Base-by-base conservation (phyloP, 2,113 vertebrate species). In the Nothocercus julius region DNA sequence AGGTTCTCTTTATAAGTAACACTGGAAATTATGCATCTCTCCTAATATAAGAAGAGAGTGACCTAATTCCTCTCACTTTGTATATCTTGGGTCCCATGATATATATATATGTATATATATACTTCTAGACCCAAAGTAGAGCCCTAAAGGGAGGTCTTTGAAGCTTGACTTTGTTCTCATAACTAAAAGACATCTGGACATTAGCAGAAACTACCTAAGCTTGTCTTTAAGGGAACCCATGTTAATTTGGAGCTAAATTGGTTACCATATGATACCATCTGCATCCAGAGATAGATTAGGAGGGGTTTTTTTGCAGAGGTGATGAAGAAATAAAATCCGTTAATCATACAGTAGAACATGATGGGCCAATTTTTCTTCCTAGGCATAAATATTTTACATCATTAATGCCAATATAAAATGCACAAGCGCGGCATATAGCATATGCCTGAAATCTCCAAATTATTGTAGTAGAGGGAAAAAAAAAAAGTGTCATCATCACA, bases 401-500 rank as follows among this genome's bases (percentile, higher is more conserved):
- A 64, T 84, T 79, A 79, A 9, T 92, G 32, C 53, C 51, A 64
- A 38, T 90, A 68, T 61, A 36, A 96, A 95, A 64, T 66, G 47
- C 47, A 64, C 56, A 95, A 94, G 47, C 47, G 49, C 62, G 83
- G 80, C 83, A 95, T 93, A 86, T 49, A 81, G 78, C 85, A 30
- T 84, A 44, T 62, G 83, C 85, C 58, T 84, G 58, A 66, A 67
- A 86, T 90, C 53, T 82, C 83, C 66, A 76, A 93, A 86, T 82
- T 83, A 40, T 78, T 82, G 24, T 88, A 58, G 72, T n/a, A 77
- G 58, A 95, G 36, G 86, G 90, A 96, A 85, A 77, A 97, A 85
- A 82, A 90, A 63, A 89, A 6, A 90, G 80, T 69, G 85, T n/a
- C 51, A 53, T 95, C 91, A 94, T 95, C 93, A 93, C 30, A 84